A percentile compares a stretch with the other conserved stretches of the same genome.
phyloP scores from a whole-genome alignment of 2,888 invertebrate genomes.

The Andrena trimmerana region DNA sequence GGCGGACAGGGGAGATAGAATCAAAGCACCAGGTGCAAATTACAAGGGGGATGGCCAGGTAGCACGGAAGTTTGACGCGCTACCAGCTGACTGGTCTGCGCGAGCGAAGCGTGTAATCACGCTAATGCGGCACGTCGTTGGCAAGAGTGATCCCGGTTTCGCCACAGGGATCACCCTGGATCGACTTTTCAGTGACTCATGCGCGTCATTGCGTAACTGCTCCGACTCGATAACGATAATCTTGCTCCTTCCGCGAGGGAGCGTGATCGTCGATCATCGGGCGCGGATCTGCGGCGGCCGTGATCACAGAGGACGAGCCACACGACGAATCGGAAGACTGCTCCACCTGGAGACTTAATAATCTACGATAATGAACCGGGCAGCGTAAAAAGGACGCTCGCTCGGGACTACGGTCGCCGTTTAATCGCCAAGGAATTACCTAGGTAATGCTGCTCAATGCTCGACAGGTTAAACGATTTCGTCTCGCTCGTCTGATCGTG shows the following conservation, averaged over 20 bases:
- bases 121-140: constrained; percentile 79
- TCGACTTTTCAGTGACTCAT: constrained; percentile 68
- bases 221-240: constrained; percentile 69
- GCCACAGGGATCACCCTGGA: constrained; percentile 67
- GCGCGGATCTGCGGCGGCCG: constrained; percentile 38
- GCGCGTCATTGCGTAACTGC: constrained; percentile 67
- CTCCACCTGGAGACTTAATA: constrained; percentile 51
- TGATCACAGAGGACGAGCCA: constrained; percentile 56
- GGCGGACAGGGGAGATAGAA: constrained; percentile 76
- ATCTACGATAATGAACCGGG: constrained; percentile 35
- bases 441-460: neutral
- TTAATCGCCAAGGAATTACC: constrained; percentile 9
- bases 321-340: constrained; percentile 54
- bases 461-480: neutral
- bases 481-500: neutral
- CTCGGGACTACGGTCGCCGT: neutral
- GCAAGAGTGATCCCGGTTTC: constrained; percentile 67
- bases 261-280: constrained; percentile 64
- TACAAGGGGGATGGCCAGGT: constrained; percentile 74
- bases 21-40: constrained; percentile 84
- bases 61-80: constrained; percentile 70
- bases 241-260: constrained; percentile 37
- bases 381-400: constrained; percentile 4
- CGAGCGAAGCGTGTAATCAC: constrained; percentile 78
- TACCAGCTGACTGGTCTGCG: constrained; percentile 71